phyloP scores from a whole-genome alignment of 1,140 invertebrate species.

The Stratiolaelaps scimitus region DNA sequence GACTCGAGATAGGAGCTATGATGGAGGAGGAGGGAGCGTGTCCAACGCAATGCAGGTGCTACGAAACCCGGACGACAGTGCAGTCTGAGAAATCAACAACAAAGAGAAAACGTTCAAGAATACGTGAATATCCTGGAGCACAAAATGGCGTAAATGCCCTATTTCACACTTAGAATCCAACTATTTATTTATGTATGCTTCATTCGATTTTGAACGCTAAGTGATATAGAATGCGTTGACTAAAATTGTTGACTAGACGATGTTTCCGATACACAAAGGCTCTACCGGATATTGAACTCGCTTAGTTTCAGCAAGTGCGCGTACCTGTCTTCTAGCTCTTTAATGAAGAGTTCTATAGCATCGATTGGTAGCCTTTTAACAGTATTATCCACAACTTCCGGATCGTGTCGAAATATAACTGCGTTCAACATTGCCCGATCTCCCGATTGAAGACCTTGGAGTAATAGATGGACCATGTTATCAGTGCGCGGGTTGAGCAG shows the following conservation, averaged over 20 bases:
- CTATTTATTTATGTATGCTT: too few relatives aligned
- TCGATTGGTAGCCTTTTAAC: not conserved
- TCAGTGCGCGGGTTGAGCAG: slow-evolving; percentile 28
- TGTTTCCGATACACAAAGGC: not conserved
- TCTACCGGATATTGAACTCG: not conserved
- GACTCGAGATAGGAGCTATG: slow-evolving; percentile 9
- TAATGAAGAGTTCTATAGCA: slow-evolving; percentile 6
- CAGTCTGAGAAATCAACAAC: not conserved
- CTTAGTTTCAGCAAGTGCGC: not conserved
- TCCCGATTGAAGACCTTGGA: slow-evolving; percentile 34
- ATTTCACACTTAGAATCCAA: too few relatives aligned
- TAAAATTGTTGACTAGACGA: not conserved
- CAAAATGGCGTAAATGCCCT: too few relatives aligned
- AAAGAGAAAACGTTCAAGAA: too few relatives aligned
- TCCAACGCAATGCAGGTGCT: not conserved
- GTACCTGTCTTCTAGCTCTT: slow-evolving; percentile 15
- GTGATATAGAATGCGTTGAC: too few relatives aligned
- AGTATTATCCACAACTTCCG: slow-evolving; percentile 5
- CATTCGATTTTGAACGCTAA: too few relatives aligned
- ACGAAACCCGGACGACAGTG: slow-evolving; percentile 25
- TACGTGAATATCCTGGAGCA: too few relatives aligned
- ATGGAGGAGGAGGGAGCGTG: not conserved
- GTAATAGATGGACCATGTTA: slow-evolving; percentile 34
- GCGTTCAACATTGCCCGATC: slow-evolving; percentile 34
- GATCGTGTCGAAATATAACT: slow-evolving; percentile 19